Conservation (phyloP, 2,888 invertebrate species). For the Stenichneumon culpator region DNA sequence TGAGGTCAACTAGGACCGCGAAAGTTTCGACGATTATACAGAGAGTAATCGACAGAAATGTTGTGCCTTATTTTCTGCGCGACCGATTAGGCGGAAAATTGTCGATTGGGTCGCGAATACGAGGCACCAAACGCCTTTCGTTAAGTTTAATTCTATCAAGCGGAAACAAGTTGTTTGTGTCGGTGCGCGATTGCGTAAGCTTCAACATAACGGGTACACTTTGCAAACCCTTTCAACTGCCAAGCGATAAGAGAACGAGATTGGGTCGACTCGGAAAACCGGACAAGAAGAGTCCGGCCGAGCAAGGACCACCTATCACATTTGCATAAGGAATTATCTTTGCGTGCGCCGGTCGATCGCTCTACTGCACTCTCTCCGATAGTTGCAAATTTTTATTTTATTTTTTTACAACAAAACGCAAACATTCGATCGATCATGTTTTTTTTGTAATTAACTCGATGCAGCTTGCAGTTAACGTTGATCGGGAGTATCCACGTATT, state of each 20-base stretch:
- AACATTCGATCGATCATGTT: conserved; percentile 42
- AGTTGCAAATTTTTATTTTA: not conserved
- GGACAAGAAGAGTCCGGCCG: conserved; percentile 24
- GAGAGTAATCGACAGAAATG: not conserved
- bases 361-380: not conserved
- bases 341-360: not conserved
- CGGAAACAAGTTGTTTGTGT: conserved; percentile 36
- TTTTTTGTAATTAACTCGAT: conserved; percentile 6
- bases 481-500: not conserved
- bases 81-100: not conserved
- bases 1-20: conserved; percentile 38
- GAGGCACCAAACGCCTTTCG: conserved; percentile 22
- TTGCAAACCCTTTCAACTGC: conserved; percentile 61
- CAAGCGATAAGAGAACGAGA: conserved; percentile 60
- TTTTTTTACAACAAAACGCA: conserved; percentile 1
- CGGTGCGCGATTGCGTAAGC: conserved; percentile 53
- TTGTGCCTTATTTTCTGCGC: not conserved
- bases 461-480: conserved; percentile 15
- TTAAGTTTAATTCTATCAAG: not conserved
- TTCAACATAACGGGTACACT: conserved; percentile 48
- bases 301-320: conserved; percentile 44
- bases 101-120: not conserved
- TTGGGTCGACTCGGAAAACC: conserved; percentile 22
- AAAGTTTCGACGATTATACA: conserved; percentile 27
- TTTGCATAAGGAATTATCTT: conserved; percentile 41